Evolutionary conservation across 2,113 vertebrate genomes (phyloP).

Genomic region (Mormoops blainvillei): DNA sequence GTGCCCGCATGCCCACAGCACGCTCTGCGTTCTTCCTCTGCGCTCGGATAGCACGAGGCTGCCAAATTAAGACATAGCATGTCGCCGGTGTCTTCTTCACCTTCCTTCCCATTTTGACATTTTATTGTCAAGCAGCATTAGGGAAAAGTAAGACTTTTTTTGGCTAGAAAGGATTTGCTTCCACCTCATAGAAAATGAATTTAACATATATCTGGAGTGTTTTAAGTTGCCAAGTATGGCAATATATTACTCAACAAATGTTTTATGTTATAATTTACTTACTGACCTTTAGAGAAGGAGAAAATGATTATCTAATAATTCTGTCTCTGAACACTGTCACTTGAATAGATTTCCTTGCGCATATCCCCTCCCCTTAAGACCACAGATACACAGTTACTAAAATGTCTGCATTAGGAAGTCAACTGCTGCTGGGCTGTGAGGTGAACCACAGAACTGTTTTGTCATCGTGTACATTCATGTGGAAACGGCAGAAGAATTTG

Average conservation of each 20-base stretch:
- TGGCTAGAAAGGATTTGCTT: slow-evolving; percentile 6
- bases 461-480: neutral
- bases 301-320: slow-evolving; percentile 39
- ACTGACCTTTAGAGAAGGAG: slow-evolving; percentile 29
- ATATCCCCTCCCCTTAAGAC: neutral
- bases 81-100: neutral
- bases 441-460: neutral
- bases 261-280: slow-evolving; percentile 24
- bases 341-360: slow-evolving; percentile 12
- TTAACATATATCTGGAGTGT: neutral
- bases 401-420: neutral
- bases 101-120: neutral
- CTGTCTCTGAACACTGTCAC: neutral
- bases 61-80: neutral
- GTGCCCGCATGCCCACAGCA: accelerated
- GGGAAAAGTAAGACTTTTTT: slow-evolving; percentile 18
- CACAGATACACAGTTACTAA: neutral
- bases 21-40: neutral
- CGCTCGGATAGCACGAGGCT: neutral
- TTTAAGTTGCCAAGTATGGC: neutral
- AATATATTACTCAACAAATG: neutral
- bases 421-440: neutral
- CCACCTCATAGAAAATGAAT: slow-evolving; percentile 37
- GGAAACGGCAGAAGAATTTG: neutral
- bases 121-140: slow-evolving; percentile 26